A percentile compares a stretch with the other conserved stretches of the same genome.
Evolutionary conservation across 1,140 invertebrate species (phyloP).

Genomic region (Ceratoteleas bidentatus): DNA sequence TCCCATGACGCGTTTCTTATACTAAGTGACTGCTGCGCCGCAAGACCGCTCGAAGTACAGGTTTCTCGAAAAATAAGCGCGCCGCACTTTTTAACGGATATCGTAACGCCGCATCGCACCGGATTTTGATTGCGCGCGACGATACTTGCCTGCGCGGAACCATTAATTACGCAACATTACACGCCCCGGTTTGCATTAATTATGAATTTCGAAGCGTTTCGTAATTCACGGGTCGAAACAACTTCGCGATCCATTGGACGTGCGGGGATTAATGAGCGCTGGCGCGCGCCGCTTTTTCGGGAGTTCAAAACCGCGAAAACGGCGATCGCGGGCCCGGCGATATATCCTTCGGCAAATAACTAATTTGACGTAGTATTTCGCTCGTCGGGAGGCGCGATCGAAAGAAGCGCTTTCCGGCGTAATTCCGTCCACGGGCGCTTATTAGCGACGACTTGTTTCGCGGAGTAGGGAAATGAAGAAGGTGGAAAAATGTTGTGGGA

Average conservation of each 20-base stretch:
- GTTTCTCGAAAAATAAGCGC: constrained; percentile 32
- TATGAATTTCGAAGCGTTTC: constrained; percentile 24
- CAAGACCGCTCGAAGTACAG: constrained; percentile 46
- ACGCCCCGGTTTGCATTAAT: constrained; percentile 27
- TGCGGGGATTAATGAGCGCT: constrained; percentile 2
- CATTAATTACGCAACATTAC: constrained; percentile 37
- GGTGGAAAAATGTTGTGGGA: no score
- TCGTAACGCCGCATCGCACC: no score
- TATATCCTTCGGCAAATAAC: constrained; percentile 20
- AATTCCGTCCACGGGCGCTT: constrained; percentile 8
- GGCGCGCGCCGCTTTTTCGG: not conserved
- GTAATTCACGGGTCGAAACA: constrained; percentile 10
- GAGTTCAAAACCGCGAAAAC: constrained; percentile 4
- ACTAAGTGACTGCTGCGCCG: constrained; percentile 49
- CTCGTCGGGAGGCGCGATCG: constrained; percentile 3
- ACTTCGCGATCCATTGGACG: not conserved
- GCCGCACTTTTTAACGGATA: not conserved
- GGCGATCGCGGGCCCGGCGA: not conserved
- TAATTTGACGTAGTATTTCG: constrained; percentile 33
- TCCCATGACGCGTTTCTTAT: constrained; percentile 69
- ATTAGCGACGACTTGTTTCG: no score
- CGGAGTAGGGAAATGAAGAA: no score
- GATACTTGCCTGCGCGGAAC: not conserved
- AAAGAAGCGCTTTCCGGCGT: constrained; percentile 8
- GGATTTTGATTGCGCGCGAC: not conserved